Evolutionary conservation across 1,140 invertebrate species (phyloP), one percentile per base, ranked within the genome.

Genomic region (Asobara japonica): DNA sequence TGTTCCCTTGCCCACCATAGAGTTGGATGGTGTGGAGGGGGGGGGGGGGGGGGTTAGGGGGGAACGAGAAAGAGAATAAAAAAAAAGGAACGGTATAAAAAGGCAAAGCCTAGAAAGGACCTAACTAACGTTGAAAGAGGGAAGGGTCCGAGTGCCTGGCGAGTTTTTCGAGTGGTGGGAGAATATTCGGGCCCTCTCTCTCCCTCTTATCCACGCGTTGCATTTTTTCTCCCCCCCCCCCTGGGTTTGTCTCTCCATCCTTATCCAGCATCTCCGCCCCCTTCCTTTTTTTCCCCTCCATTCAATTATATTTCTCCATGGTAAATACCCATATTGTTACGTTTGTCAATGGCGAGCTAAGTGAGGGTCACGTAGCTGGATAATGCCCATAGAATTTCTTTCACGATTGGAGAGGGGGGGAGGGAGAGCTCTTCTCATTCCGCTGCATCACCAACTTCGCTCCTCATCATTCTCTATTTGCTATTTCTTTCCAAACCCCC

Each of bases 311-410:
- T 85, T 84, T 83, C 83, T 83, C 80, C 84, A 77, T 78, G 81
- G 84, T 87, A 87, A 87, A 88, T 88, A 83, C 83, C 82, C 81
- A 87, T 87, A 88, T 88, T 88, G 85, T 87, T 88, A 82, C 84
- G 82, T 86, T 86, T 86, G 82, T 87, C 86, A 88, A 87, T 86
- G 84, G 81, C 73, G 79, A 80, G 80, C 81, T 84, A 85, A 87
- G 83, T 82, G 83, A 87, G 85, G 84, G 83, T 87, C 84, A 80
- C 84, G 76, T 82, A 79, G 78, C 77, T 69, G 75, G 68, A 77
- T 75, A 77, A 75, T 75, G 45, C 65, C 74, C 65, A 68, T 71
- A 33, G 64, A 73, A 77, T 71, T 74, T 33, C 68, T 66, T 60
- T 29, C 66, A 61, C 27, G 30, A 51, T 30, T 48, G 33, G 69